Percentiles rank a stretch among this genome's conserved stretches.
Evolutionary conservation across 2,888 invertebrate genomes (phyloP).

Genomic region (Trisateles emortualis): DNA sequence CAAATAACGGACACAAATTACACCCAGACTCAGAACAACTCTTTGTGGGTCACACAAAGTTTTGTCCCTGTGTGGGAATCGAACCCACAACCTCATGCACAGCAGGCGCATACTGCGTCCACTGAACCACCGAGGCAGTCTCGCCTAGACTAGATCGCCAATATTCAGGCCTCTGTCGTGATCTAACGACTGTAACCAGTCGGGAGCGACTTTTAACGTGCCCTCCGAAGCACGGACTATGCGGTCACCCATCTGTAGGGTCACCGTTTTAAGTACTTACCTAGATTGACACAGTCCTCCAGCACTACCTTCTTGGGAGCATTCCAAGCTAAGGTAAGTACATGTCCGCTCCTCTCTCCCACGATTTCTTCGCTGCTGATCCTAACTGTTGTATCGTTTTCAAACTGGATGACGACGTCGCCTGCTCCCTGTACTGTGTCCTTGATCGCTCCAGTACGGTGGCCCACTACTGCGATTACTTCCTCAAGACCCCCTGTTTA

Average conservation of each 20-base stretch:
- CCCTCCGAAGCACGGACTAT: no score
- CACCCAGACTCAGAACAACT: no score
- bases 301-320: constrained; percentile 63
- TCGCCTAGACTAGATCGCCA: no score
- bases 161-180: no score
- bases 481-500: constrained; percentile 62
- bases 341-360: constrained; percentile 56
- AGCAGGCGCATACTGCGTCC: no score
- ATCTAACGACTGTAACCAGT: no score
- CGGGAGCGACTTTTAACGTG: no score
- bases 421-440: not conserved
- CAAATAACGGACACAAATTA: no score
- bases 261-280: constrained; percentile 47
- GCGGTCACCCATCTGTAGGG: not conserved
- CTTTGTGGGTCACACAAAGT: no score
- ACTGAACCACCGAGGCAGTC: no score
- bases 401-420: constrained; percentile 69
- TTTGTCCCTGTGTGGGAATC: no score
- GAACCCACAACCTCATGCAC: no score
- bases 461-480: constrained; percentile 72
- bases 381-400: constrained; percentile 67
- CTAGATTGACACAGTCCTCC: constrained; percentile 75
- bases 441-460: constrained; percentile 52
- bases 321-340: constrained; percentile 70
- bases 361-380: constrained; percentile 63